phyloP scores from a whole-genome alignment of 2,888 invertebrate species.

The Itoplectis maculator region DNA sequence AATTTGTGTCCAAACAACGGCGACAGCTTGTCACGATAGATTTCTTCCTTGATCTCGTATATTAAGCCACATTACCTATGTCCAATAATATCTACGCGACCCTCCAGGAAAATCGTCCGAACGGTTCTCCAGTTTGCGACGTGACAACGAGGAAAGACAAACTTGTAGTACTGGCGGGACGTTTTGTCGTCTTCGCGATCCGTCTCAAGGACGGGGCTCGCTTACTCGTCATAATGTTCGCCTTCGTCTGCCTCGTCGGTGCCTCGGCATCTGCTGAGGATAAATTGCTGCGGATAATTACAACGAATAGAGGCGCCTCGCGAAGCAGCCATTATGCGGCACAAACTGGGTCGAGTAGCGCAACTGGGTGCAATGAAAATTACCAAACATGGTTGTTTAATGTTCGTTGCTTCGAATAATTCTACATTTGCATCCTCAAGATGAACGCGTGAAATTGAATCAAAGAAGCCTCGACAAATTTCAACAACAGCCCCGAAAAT shows the following conservation, averaged over 20 bases:
- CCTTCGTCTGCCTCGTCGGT: conserved; percentile 10
- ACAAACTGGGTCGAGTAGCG: conserved; percentile 58
- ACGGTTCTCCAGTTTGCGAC: conserved; percentile 17
- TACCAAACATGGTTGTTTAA: conserved; percentile 47
- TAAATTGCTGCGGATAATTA: conserved; percentile 69
- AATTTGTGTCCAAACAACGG: neutral
- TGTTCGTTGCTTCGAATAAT: neutral
- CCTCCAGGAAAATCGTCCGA: neutral
- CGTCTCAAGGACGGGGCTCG: conserved; percentile 25
- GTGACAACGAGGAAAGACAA: conserved; percentile 11
- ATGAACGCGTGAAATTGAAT: too few species aligned
- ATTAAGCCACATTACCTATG: neutral
- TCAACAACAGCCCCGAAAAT: neutral
- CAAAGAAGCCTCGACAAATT: neutral
- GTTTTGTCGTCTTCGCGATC: conserved; percentile 41
- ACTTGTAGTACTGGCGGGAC: conserved; percentile 18
- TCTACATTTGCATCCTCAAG: too few species aligned
- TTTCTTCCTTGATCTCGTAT: neutral
- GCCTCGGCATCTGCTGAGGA: conserved; percentile 38
- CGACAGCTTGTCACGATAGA: neutral
- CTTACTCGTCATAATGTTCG: conserved; percentile 8
- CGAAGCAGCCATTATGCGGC: conserved; percentile 49
- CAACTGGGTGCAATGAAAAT: conserved; percentile 43
- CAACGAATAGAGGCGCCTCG: conserved; percentile 40
- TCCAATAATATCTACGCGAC: neutral